Evolutionary conservation across 2,888 invertebrate species (phyloP), one percentile per base, ranked within the genome.

Genomic region (Eutolmus rufibarbis): DNA sequence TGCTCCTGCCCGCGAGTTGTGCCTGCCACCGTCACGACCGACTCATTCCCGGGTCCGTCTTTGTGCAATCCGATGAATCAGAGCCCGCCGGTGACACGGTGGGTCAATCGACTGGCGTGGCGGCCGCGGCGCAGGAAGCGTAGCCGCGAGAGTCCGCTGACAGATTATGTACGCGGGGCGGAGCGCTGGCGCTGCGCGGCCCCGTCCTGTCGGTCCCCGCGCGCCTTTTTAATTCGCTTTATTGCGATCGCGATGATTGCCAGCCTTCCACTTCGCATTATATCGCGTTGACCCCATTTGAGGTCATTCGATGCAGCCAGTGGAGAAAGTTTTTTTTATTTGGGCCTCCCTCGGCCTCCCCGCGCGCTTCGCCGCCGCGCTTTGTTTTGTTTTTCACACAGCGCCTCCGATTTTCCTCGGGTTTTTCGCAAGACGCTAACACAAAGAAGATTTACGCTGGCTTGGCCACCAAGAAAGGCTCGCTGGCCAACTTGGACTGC

Each of bases 251-350:
- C 78, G 78, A 78, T 43, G 78, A 78, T 78, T 78, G 37, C 78
- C 40, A 78, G 78, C 40, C 78, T 78, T 78, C 78, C 78, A 43
- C 78, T 78, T 31, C 46, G 51, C 51, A 46, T 84, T 84, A 84
- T 57, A 57, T 57, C 86, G 74, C 82, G 82, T 77, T 88, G 88
- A 77, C 88, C 88, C 57, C 88, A 86, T 88, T 88, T 77, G 86
- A 82, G 88, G 88, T 88, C 88, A 88, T 88, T 84, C 57, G 37
- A 37, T 84, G 82, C 57, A 84, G 56, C 31, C 37, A 57, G 14
- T 57, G 51, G 78, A 78, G 78, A 78, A 78, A 78, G 78, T 78
- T 78, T 78, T 78, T n/a, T 78, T 78, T 78, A 78, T 78, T 78
- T 78, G 78, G 78, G 43, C 23, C 19, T 78, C 78, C 40, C 40